Evolutionary conservation across 2,888 invertebrate species (phyloP).

Genomic region (Oligia strigilis): DNA sequence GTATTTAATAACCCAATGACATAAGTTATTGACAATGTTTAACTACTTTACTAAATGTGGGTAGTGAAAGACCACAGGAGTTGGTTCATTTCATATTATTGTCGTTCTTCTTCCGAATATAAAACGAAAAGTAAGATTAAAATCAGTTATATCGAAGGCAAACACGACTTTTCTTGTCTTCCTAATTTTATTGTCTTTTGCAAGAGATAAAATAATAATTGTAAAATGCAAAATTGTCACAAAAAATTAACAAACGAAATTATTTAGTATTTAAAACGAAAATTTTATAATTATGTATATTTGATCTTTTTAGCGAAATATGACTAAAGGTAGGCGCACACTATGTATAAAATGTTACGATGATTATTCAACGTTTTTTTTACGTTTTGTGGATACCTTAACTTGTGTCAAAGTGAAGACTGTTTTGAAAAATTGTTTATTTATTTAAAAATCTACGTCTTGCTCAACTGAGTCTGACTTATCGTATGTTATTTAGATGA

Average conservation of each 20-base stretch:
- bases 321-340: slow-evolving; percentile 31
- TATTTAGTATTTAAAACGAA: slow-evolving; percentile 58
- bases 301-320: slow-evolving; percentile 32
- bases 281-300: slow-evolving; percentile 47
- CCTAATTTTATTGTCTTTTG: slow-evolving; percentile 15
- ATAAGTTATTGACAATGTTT: neutral
- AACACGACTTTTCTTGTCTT: slow-evolving; percentile 9
- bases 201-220: slow-evolving; percentile 11
- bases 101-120: neutral
- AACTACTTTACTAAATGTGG: neutral
- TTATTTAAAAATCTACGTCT: slow-evolving; percentile 45
- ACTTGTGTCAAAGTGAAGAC: slow-evolving; percentile 45
- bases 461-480: slow-evolving; percentile 62
- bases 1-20: neutral
- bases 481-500: slow-evolving; percentile 44
- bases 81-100: neutral
- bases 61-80: neutral
- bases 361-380: neutral
- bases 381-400: slow-evolving; percentile 7
- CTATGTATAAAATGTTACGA: slow-evolving; percentile 18
- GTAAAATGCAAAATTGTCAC: slow-evolving; percentile 27
- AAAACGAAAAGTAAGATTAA: neutral
- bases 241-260: slow-evolving; percentile 38
- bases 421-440: slow-evolving; percentile 50
- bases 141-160: neutral